phyloP scores from a whole-genome alignment of 2,113 vertebrate genomes.

The Tetrax tetrax region DNA sequence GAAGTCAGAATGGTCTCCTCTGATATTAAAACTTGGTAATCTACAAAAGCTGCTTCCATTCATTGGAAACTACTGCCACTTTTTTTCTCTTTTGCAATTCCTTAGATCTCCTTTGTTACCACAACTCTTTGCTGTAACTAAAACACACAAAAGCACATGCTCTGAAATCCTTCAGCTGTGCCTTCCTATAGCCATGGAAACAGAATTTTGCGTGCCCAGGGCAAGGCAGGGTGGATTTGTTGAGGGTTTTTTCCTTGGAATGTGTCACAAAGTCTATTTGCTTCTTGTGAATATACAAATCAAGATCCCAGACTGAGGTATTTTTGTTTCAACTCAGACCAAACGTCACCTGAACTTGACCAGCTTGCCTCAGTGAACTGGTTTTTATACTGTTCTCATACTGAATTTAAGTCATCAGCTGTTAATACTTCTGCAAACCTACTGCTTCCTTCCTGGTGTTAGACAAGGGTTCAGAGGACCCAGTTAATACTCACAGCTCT shows the following conservation, averaged over 20 bases:
- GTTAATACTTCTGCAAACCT: constrained; percentile 46
- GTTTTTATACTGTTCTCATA: not conserved
- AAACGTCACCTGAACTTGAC: not conserved
- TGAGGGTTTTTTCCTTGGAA: not conserved
- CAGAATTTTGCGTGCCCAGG: not conserved
- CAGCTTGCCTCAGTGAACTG: not conserved
- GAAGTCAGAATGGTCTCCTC: not conserved
- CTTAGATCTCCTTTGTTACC: constrained; percentile 12
- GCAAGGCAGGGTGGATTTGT: not conserved
- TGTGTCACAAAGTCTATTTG: not conserved
- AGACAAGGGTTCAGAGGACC: constrained; percentile 39
- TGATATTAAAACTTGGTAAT: not conserved
- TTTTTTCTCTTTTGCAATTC: not conserved
- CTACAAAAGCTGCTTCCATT: constrained; percentile 19
- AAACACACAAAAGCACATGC: constrained; percentile 16
- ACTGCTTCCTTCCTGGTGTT: constrained; percentile 60
- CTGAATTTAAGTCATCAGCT: constrained; percentile 57
- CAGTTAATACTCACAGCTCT: constrained; percentile 43
- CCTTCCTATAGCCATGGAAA: constrained; percentile 23
- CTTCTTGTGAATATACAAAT: not conserved
- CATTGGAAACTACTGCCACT: not conserved
- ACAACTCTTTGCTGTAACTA: constrained; percentile 23
- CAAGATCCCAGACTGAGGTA: not conserved
- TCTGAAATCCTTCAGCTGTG: constrained; percentile 6
- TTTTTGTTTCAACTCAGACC: not conserved